A percentile compares a stretch with the other conserved stretches of the same genome.
These are phyloP conservation scores for Mnemiopsis leidyi DNA, from an alignment of 37 sponge, comb jelly and placozoan genomes.

Conservation along the genomic window DNA sequence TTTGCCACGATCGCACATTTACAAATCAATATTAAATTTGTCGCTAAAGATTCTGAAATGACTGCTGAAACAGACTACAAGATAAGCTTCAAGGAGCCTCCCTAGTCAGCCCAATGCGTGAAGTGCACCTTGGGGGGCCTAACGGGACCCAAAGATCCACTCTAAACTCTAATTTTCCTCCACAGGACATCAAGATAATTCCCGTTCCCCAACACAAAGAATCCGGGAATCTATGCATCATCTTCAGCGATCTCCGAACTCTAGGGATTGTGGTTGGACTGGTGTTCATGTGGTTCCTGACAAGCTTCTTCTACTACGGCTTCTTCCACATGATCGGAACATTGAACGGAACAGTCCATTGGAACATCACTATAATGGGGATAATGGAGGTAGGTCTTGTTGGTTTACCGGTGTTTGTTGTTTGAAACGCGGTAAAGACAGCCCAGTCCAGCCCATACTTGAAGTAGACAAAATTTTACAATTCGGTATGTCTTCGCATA, in stretches of 20 bases:
- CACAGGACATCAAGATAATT: conserved; percentile 48
- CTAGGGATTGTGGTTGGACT: not conserved
- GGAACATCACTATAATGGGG: conserved; percentile 60
- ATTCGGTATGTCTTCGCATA: too few relatives aligned
- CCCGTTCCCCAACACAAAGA: conserved; percentile 45
- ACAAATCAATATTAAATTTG: not conserved
- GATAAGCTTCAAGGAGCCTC: too few relatives aligned
- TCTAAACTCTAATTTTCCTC: not conserved
- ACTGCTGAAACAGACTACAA: too few relatives aligned
- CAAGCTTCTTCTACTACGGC: conserved; percentile 57
- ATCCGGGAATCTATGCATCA: conserved; percentile 43
- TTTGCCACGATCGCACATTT: not conserved
- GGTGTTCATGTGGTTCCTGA: conserved; percentile 39
- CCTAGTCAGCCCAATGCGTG: too few relatives aligned
- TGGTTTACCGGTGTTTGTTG: too few relatives aligned
- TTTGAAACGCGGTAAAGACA: too few relatives aligned
- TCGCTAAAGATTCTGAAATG: not conserved
- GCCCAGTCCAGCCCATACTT: too few relatives aligned
- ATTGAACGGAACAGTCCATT: conserved; percentile 38
- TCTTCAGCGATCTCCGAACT: conserved; percentile 1
- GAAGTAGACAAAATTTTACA: too few relatives aligned
- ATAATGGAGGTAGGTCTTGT: conserved; percentile 20
- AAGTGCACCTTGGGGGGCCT: too few relatives aligned
- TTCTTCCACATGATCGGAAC: conserved; percentile 54
- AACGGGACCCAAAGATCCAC: too few relatives aligned